Percentiles rank a stretch among this genome's conserved stretches.
Evolutionary conservation across 2,888 invertebrate species (phyloP).

Genomic region (Clunio marinus): DNA sequence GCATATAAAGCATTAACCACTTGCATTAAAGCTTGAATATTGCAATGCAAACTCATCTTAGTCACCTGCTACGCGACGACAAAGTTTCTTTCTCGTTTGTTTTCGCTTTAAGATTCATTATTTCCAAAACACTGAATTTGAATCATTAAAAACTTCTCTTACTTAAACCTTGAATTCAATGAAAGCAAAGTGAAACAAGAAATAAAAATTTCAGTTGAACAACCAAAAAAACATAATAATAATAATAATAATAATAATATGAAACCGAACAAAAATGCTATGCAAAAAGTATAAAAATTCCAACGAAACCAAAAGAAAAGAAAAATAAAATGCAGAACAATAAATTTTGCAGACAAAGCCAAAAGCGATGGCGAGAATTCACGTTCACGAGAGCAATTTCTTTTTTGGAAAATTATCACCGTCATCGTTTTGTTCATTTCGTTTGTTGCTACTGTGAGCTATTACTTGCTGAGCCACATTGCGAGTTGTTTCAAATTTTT

Average conservation of each 20-base stretch:
- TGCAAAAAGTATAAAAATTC: conserved; percentile 3
- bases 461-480: background rate
- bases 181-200: too few species aligned
- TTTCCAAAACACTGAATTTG: conserved; percentile 6
- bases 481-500: background rate
- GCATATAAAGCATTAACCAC: too few species aligned
- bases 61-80: background rate
- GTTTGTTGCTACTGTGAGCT: background rate
- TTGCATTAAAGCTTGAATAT: background rate
- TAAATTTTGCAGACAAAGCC: conserved; percentile 2
- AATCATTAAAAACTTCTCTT: background rate
- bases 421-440: background rate
- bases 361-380: background rate
- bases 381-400: background rate
- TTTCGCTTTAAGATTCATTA: conserved; percentile 2
- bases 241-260: background rate
- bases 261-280: conserved; percentile 9
- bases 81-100: too few species aligned
- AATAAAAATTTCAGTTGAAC: too few species aligned
- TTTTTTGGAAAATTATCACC: conserved; percentile 14
- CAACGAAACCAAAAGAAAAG: background rate
- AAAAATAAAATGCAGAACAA: too few species aligned
- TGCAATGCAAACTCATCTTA: background rate
- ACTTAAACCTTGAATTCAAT: background rate
- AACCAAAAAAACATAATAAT: too few species aligned